These are phyloP conservation scores for Oryzias melastigma DNA, from an alignment of 2,113 vertebrate genomes.

Conservation along the genomic window DNA sequence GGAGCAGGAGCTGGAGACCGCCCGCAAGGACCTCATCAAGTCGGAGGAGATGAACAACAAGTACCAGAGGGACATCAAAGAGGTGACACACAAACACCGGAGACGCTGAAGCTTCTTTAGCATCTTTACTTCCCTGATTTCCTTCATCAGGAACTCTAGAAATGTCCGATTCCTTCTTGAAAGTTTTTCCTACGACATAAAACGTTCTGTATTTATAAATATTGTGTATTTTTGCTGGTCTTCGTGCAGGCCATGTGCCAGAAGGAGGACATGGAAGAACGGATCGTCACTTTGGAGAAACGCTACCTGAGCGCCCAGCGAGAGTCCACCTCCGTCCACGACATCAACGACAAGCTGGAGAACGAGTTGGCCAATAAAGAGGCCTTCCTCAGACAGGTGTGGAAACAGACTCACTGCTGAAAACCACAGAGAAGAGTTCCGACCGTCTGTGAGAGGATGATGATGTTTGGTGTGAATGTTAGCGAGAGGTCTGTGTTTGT, in stretches of 20 bases:
- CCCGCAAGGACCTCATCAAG: constrained; percentile 97
- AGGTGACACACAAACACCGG: constrained; percentile 76
- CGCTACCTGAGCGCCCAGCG: constrained; percentile 98
- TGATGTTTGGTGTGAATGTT: too few relatives aligned
- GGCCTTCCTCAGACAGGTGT: constrained; percentile 94
- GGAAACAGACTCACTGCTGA: constrained; percentile 15
- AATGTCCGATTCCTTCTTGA: too few relatives aligned
- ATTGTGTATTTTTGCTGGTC: not conserved
- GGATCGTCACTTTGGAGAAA: constrained; percentile 96
- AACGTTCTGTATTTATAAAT: too few relatives aligned
- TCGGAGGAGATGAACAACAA: constrained; percentile 97
- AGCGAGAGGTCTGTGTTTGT: too few relatives aligned
- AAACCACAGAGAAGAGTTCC: too few relatives aligned
- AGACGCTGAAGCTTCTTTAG: not conserved
- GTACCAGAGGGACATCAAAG: constrained; percentile 98
- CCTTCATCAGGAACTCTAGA: too few relatives aligned
- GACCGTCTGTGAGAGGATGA: too few relatives aligned
- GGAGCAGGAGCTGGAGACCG: constrained; percentile 95
- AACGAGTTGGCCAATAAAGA: constrained; percentile 98
- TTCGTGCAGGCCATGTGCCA: constrained; percentile 92
- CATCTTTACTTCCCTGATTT: too few relatives aligned
- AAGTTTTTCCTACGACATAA: too few relatives aligned
- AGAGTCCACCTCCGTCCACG: constrained; percentile 97
- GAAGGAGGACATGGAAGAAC: constrained; percentile 99
- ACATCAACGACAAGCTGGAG: constrained; percentile 99